phyloP scores from a whole-genome alignment of 2,113 vertebrate genomes.

The Coregonus clupeaformis region DNA sequence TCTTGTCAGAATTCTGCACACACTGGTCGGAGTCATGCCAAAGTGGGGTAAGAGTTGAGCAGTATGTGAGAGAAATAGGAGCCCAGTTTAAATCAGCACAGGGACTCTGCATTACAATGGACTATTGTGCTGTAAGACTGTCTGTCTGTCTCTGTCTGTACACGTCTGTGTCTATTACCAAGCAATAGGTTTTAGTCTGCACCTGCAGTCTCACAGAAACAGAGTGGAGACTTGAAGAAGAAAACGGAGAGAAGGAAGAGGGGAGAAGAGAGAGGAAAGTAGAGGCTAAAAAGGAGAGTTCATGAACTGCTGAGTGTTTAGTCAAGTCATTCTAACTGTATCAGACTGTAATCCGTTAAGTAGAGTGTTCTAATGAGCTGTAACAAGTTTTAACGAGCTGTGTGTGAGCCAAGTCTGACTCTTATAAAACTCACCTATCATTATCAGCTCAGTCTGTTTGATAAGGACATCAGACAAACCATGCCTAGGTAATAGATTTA shows the following conservation, averaged over 20 bases:
- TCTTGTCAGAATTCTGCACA: not conserved
- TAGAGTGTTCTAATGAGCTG: no score
- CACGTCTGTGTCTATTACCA: no score
- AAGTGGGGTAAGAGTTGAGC: not conserved
- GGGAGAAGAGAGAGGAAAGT: not conserved
- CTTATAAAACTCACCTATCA: no score
- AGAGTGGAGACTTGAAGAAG: not conserved
- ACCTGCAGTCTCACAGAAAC: not conserved
- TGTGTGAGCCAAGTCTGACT: no score
- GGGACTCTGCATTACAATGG: slow-evolving; percentile 40
- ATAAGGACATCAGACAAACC: no score
- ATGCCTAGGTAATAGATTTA: no score
- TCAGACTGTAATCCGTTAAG: no score
- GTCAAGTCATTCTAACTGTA: no score
- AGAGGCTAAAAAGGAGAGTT: not conserved
- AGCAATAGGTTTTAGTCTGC: not conserved
- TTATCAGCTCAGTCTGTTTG: no score
- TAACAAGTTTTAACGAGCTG: no score
- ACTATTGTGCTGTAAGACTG: slow-evolving; percentile 34
- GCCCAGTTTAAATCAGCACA: slow-evolving; percentile 21
- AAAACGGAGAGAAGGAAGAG: not conserved
- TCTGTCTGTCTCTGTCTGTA: not conserved
- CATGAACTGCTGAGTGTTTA: no score
- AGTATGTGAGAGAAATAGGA: slow-evolving; percentile 11
- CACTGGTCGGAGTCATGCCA: not conserved